Base-by-base conservation (phyloP, 2,113 vertebrate genomes). In the Tenebrosternarchus preto region DNA sequence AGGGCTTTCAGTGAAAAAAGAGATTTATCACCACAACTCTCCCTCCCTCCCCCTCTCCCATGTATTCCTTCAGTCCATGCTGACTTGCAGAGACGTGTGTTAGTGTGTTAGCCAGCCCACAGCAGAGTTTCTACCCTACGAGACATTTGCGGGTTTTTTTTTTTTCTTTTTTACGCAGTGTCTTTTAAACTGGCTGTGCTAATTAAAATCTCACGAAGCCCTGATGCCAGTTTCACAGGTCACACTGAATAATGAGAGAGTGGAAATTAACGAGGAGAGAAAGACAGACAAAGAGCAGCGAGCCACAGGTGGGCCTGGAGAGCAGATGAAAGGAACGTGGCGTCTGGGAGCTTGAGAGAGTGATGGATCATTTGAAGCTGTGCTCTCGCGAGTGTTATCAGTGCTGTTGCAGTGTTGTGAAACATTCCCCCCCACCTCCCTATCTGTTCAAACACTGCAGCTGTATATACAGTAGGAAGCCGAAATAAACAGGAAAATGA, bases 221-320 rank as follows among this genome's bases (percentile, higher is more conserved):
- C 67, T 55, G 36, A 29, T 31, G 22, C 15, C 17, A 64, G 57
- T 60, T 74, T 76, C 63, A 60, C 27, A 53, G 57, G 24, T 29
- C 25, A 20, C 15, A 12, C 57, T n/a, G 46, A 55, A 83, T 76
- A 70, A 36, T 27, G 57, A 25, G 53, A 12, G 20, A 53, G 53
- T 56, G 46, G 72, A 66, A 55, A 36, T 75, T 78, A 84, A 81
- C 69, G 68, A 84, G 76, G 56, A 75, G 64, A 77, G 27, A 39
- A 84, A 43, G 22, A 60, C 63, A 70, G 71, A 64, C 68, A 36
- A 67, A 70, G 69, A 56, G 36, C 7, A 20, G 29, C 15, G 15
- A 73, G 56, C 16, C 22, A 73, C 56, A 25, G 69, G 66, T 61
- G 27, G 39, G 71, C 46, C 63, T 43, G 36, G 61, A 46, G 24